Conservation (phyloP, 2,113 vertebrate genomes). For the Reinhardtius hippoglossoides region DNA sequence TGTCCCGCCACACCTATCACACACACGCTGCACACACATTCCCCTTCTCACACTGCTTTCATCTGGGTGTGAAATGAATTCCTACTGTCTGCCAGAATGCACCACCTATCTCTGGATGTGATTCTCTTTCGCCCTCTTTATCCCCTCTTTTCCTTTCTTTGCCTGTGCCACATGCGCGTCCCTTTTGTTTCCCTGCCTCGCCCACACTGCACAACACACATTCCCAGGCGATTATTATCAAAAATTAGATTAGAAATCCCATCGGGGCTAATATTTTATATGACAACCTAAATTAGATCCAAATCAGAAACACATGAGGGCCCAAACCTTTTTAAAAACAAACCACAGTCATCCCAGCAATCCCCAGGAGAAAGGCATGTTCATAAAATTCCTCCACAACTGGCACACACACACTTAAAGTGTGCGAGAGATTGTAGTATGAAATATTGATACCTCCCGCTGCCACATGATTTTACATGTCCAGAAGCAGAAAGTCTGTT, state of each 20-base stretch:
- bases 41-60: conserved; percentile 77
- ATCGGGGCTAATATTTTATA: conserved; percentile 79
- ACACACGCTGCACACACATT: conserved; percentile 63
- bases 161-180: conserved; percentile 64
- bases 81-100: conserved; percentile 78
- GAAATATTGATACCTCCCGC: conserved; percentile 77
- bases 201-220: conserved; percentile 60
- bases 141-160: conserved; percentile 38
- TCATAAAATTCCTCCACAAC: conserved; percentile 78
- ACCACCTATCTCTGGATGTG: conserved; percentile 77
- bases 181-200: conserved; percentile 62
- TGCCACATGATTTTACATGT: conserved; percentile 79
- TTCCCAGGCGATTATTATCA: conserved; percentile 73
- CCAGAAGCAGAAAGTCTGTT: conserved; percentile 60
- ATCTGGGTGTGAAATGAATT: conserved; percentile 81
- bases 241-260: conserved; percentile 78
- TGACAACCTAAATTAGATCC: conserved; percentile 72
- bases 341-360: conserved; percentile 81
- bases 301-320: conserved; percentile 84
- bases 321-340: conserved; percentile 75
- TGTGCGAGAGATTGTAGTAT: conserved; percentile 64
- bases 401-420: conserved; percentile 60
- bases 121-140: conserved; percentile 48
- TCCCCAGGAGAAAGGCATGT: conserved; percentile 78
- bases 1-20: conserved; percentile 77